Base-by-base conservation (phyloP, 1,140 invertebrate genomes). In the Luehdorfia chinensis region DNA sequence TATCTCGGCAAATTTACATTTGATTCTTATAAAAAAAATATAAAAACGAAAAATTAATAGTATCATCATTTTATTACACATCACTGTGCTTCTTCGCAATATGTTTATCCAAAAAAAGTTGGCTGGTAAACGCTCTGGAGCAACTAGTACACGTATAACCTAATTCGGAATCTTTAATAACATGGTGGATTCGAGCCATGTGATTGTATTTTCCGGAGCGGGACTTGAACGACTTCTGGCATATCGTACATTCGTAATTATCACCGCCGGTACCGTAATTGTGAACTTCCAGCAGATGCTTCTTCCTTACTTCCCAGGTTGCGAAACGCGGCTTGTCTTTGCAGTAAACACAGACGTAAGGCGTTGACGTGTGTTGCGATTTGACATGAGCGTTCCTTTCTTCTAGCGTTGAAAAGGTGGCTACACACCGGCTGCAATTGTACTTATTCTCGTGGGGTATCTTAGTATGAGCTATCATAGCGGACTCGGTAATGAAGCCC, bases 371-470 rank as follows among this genome's bases (percentile, higher is more conserved):
- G 32, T 86, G 81, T 30, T 86, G 74, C 1, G 76, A 78, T 68
- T 84, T 86, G 0, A 83, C 66, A 6, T 86, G 79, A n/a, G 68
- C 34, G 55, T 84, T 81, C 11, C 79, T 59, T 14, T 85, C 79
- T n/a, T 77, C 69, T 2, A 84, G 43, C 1, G 65, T 64, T 0
- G 75, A 74, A 47, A 85, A 85, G 0, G 78, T 85, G 0, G 76
- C 78, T 0, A 76, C 57, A 43, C 81, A 85, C 9, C 81, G 47
- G 30, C 70, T 76, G 41, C 81, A 85, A 23, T 60, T 79, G 21
- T 81, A 85, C 43, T 76, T 83, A 27, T 85, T 85, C 34, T 84
- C 81, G 7, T 85, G 81, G 0, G 81, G 79, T 59, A 81, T 71
- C 57, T 81, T 86, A 0, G 71, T 80, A 15, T 86, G 81, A 8